These are phyloP conservation scores for Phylloscopus collybita DNA, from an alignment of 2,797 vertebrate genomes.

Conservation along the genomic window DNA sequence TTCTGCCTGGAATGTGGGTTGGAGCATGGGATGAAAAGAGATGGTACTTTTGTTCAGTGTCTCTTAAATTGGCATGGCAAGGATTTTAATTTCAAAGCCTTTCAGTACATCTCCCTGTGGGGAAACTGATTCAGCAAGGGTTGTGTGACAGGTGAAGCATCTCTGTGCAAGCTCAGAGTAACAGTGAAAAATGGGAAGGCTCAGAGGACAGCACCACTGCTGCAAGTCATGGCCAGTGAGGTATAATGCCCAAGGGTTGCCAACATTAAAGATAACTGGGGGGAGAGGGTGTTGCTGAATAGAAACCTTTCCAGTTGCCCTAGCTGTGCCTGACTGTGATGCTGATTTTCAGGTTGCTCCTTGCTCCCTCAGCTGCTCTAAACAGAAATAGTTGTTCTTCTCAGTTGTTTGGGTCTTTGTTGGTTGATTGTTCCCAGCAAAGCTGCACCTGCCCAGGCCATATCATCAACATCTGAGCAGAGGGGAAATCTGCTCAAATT, in stretches of 20 bases:
- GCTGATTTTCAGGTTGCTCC: not conserved
- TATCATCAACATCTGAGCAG: not conserved
- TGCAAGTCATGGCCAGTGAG: not conserved
- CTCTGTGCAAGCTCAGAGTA: not conserved
- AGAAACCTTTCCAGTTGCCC: not conserved
- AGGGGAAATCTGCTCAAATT: not conserved
- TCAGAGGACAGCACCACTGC: not conserved
- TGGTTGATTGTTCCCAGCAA: not conserved
- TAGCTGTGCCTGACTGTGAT: not conserved
- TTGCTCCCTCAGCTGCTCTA: not conserved
- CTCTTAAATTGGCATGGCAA: not conserved
- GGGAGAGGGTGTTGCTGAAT: not conserved
- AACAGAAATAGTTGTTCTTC: not conserved
- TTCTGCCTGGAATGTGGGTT: not conserved
- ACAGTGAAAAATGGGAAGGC: not conserved
- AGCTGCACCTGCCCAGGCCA: not conserved
- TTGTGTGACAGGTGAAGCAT: not conserved
- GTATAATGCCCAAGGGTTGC: not conserved
- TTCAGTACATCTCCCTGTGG: not conserved
- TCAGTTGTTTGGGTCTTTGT: not conserved
- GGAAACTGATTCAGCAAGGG: not conserved
- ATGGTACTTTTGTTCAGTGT: not conserved
- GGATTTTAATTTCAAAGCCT: not conserved
- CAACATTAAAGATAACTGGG: not conserved
- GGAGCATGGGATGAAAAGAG: not conserved